These are phyloP conservation scores for Melanotus villosus DNA, from an alignment of 2,888 invertebrate genomes.

Conservation along the genomic window DNA sequence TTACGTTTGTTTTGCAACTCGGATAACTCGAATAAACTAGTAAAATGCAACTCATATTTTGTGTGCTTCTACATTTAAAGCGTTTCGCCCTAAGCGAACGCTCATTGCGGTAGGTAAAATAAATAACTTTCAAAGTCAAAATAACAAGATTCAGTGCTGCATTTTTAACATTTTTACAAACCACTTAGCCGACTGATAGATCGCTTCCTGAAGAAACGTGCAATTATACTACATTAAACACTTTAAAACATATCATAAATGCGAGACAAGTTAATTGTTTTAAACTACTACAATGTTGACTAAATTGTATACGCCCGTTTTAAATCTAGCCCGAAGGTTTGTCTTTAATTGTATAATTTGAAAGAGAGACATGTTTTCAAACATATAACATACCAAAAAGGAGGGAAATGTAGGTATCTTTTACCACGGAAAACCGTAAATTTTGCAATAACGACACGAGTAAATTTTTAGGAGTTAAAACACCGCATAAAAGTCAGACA, in stretches of 20 bases:
- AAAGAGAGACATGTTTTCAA: background rate
- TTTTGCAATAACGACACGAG: conserved; percentile 35
- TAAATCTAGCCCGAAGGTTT: background rate
- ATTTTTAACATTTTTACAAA: conserved; percentile 12
- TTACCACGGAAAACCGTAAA: conserved; percentile 32
- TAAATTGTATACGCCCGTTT: conserved; percentile 5
- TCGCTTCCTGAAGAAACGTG: conserved; percentile 21
- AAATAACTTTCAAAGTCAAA: conserved; percentile 15
- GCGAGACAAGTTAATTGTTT: conserved; percentile 18
- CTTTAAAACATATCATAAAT: conserved; percentile 18
- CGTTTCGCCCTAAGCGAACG: background rate
- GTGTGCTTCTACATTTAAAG: background rate
- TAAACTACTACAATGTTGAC: background rate
- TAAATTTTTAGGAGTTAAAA: conserved; percentile 49
- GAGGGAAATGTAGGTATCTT: conserved; percentile 25
- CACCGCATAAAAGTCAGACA: conserved; percentile 55
- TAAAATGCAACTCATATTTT: background rate
- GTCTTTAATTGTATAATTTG: background rate
- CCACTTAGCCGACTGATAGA: conserved; percentile 18
- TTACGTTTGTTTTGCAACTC: background rate
- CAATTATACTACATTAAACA: conserved; percentile 19
- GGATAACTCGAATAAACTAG: background rate
- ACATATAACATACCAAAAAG: background rate
- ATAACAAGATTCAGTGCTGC: conserved; percentile 12
- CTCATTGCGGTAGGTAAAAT: conserved; percentile 26